Percentiles rank a stretch among this genome's conserved stretches.
Evolutionary conservation across 2,888 invertebrate genomes (phyloP).

Genomic region (Tetramorium bicarinatum): DNA sequence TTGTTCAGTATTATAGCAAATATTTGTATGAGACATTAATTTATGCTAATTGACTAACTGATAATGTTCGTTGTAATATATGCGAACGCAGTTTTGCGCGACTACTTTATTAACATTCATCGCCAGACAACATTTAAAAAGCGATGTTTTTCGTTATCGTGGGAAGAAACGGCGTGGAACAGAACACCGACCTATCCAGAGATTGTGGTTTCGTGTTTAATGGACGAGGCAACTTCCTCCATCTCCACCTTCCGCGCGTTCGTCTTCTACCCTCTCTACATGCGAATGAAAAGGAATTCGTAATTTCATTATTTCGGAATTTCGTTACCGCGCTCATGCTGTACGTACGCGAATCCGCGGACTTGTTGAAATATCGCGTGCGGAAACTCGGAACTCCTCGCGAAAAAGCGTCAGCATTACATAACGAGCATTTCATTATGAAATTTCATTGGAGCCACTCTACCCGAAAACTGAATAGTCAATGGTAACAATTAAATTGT

Average conservation of each 20-base stretch:
- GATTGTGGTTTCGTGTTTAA: slow-evolving; percentile 48
- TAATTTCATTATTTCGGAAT: slow-evolving; percentile 50
- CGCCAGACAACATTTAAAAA: not conserved
- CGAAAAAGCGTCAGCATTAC: not conserved
- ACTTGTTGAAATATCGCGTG: slow-evolving; percentile 48
- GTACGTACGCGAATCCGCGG: not conserved
- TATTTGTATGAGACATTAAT: not conserved
- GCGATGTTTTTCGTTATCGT: slow-evolving; percentile 14
- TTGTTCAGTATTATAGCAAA: not conserved
- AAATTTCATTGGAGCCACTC: slow-evolving; percentile 28
- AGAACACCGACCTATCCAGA: not conserved
- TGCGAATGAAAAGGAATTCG: slow-evolving; percentile 34
- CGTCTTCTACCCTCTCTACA: not conserved
- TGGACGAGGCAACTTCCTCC: slow-evolving; percentile 16
- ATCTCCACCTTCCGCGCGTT: not conserved
- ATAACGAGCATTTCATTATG: slow-evolving; percentile 38
- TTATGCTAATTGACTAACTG: not conserved
- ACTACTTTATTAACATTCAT: not conserved
- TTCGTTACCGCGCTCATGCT: slow-evolving; percentile 37
- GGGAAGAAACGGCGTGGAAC: slow-evolving; percentile 4
- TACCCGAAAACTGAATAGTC: slow-evolving; percentile 17
- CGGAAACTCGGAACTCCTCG: not conserved
- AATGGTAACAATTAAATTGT: slow-evolving; percentile 23
- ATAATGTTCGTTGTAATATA: not conserved
- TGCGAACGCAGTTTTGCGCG: not conserved